Percentiles rank a stretch among this genome's conserved stretches.
Evolutionary conservation across 2,888 invertebrate genomes (phyloP).

Genomic region (Rhyacophila evoluta): DNA sequence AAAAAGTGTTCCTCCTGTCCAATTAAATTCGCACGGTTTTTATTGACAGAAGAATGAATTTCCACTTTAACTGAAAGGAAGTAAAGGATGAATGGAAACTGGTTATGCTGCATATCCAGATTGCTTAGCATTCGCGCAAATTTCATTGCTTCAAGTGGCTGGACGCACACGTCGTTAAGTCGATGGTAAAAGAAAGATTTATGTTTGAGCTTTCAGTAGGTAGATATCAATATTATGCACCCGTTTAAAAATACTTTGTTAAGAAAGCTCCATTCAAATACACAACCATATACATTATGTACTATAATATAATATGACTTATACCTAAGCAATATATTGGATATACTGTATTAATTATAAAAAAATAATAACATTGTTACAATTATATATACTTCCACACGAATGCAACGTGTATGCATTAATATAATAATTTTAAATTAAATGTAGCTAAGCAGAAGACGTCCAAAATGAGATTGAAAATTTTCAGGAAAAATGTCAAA

Average conservation of each 20-base stretch:
- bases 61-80: neutral
- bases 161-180: slow-evolving; percentile 4
- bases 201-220: neutral
- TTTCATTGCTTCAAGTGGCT: slow-evolving; percentile 24
- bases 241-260: neutral
- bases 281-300: no score
- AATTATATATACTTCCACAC: no score
- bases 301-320: no score
- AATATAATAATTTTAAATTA: no score
- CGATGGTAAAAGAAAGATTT: neutral
- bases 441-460: no score
- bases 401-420: no score
- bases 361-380: no score
- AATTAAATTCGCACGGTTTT: neutral
- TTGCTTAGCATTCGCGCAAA: slow-evolving; percentile 9
- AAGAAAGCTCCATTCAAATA: neutral
- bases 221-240: neutral
- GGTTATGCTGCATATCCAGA: slow-evolving; percentile 12
- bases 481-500: no score
- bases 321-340: no score
- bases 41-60: slow-evolving; percentile 15
- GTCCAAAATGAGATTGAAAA: no score
- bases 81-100: slow-evolving; percentile 18
- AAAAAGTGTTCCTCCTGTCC: no score
- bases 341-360: no score